phyloP scores from a whole-genome alignment of 2,797 vertebrate species.

The Balearica regulorum region DNA sequence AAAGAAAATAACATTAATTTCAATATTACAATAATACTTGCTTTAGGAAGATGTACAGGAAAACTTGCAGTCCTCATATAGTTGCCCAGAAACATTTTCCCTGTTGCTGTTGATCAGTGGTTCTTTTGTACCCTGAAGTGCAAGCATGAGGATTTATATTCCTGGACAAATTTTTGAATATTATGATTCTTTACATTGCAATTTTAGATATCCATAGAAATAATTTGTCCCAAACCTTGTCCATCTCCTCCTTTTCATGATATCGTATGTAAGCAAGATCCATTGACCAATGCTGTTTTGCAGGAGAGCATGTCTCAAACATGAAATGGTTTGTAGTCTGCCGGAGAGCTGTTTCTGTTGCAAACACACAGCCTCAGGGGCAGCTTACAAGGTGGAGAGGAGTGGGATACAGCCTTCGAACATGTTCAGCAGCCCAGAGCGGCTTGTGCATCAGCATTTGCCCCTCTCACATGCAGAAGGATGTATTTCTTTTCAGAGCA shows the following conservation, averaged over 20 bases:
- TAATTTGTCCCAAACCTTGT: not conserved
- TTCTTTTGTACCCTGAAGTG: not conserved
- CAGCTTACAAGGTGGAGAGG: not conserved
- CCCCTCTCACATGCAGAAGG: not conserved
- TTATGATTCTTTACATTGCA: not conserved
- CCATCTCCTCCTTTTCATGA: not conserved
- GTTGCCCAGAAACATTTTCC: not conserved
- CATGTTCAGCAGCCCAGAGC: not conserved
- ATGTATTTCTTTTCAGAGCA: not conserved
- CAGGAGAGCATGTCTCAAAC: not conserved
- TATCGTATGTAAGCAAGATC: not conserved
- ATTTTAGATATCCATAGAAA: not conserved
- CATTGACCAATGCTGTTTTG: not conserved
- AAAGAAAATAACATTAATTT: not conserved
- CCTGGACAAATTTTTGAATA: not conserved
- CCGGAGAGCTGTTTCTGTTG: not conserved
- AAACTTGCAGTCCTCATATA: not conserved
- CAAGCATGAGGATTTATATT: not conserved
- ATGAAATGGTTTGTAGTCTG: not conserved
- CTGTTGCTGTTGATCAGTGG: not conserved
- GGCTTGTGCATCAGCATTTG: not conserved
- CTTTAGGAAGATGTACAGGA: not conserved
- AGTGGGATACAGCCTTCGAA: not conserved
- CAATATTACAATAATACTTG: not conserved
- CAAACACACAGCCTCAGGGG: not conserved